Base-by-base conservation (phyloP, 2,888 invertebrate species). In the Cybosia mesomella region DNA sequence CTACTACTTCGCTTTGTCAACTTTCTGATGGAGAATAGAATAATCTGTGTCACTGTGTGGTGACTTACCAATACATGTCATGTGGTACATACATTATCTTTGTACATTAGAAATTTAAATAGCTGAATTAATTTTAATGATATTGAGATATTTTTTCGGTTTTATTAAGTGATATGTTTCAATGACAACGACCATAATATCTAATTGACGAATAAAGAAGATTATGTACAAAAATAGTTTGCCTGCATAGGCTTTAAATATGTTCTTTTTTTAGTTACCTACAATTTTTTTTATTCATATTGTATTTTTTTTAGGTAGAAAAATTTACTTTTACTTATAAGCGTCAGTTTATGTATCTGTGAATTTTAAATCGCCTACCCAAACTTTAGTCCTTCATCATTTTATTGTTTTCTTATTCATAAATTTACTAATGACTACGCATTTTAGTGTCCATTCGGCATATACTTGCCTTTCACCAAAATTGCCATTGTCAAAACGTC, bases 141-240 rank as follows among this genome's bases (percentile, higher is more conserved):
- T 64, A 39, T 43, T 8, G 57, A 39, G 49, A 61, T 21, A 28
- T 4, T 5, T 57, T 7, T 15, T 58, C 39, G 34, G 28, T 32
- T 18, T 36, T 59, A 49, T 49, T 34, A 60, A 77, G 76, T 90
- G 91, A 90, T 90, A 90, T 90, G 89, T 90, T 80, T 80, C 69
- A 72, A 76, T 72, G 71, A 74, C 72, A 76, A 73, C 79, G 66
- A 75, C 70, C 61, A 32, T 53, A 28, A 60, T 81, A 85, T 70
- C 83, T 88, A 90, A 89, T 90, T 90, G 89, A 89, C 85, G 70
- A 81, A 68, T 72, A 81, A 84, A 79, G 83, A 83, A 81, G 73
- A 75, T 72, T 79, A 73, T 75, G 67, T 86, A 87, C 79, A 89
- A 89, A 89, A 87, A 89, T 88, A 89, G 80, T 83, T 77, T 78